Conservation (phyloP, 2,888 invertebrate species). For the Hermaeophaga mercurialis region DNA sequence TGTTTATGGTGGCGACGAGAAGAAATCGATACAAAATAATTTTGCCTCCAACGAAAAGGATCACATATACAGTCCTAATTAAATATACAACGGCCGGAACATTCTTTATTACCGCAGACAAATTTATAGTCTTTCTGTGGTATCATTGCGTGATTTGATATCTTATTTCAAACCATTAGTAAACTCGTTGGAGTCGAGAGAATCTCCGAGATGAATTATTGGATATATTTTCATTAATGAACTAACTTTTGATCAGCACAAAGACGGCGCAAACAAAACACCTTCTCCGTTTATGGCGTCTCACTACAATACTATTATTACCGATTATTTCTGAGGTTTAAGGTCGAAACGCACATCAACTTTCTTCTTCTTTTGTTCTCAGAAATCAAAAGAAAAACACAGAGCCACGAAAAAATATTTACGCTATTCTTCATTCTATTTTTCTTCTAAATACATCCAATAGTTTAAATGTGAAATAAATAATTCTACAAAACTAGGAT, state of each 20-base stretch:
- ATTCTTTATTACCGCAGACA: conserved; percentile 52
- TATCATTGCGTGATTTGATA: conserved; percentile 59
- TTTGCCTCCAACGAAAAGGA: conserved; percentile 25
- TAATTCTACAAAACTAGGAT: too few relatives aligned
- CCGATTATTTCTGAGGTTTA: conserved; percentile 36
- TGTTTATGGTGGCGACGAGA: conserved; percentile 20
- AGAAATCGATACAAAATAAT: conserved; percentile 24
- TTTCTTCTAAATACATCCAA: too few relatives aligned
- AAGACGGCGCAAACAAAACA: conserved; percentile 48
- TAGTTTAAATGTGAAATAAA: too few relatives aligned
- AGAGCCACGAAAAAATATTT: too few relatives aligned
- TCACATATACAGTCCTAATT: conserved; percentile 30
- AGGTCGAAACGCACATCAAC: too few relatives aligned
- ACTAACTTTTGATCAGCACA: conserved; percentile 55
- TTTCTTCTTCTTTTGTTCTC: too few relatives aligned
- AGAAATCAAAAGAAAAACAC: too few relatives aligned
- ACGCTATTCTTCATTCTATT: too few relatives aligned
- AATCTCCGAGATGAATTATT: conserved; percentile 54
- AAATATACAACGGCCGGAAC: conserved; percentile 41
- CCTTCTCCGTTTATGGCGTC: conserved; percentile 43
- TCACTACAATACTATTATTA: conserved; percentile 40
- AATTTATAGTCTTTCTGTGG: conserved; percentile 52
- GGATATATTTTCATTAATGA: conserved; percentile 58
- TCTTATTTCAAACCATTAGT: conserved; percentile 59
- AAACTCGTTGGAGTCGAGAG: conserved; percentile 47